Conservation (phyloP, 2,888 invertebrate species). For the Pimpla rufipes region DNA sequence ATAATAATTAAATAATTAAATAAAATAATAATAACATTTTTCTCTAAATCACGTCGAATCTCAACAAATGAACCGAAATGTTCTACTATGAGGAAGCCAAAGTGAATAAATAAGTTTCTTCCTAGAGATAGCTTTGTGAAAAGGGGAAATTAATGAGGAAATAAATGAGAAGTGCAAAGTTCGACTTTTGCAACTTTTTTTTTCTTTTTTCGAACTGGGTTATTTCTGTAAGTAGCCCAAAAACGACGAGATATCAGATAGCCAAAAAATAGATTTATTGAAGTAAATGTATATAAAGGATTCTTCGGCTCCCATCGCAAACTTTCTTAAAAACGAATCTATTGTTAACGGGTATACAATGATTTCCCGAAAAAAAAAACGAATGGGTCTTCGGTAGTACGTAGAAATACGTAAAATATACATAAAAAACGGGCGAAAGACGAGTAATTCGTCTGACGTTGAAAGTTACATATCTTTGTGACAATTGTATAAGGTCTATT, state of each 20-base stretch:
- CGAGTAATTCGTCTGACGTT: background rate
- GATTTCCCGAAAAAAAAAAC: constrained; percentile 13
- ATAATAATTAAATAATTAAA: no score
- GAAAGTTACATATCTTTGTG: no score
- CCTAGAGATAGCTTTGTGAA: no score
- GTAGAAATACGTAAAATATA: background rate
- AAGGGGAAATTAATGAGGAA: no score
- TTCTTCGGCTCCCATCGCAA: constrained; percentile 10
- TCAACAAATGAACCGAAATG: no score
- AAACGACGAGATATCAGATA: constrained; percentile 28
- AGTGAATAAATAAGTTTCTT: no score
- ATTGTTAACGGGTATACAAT: background rate
- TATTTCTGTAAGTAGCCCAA: background rate
- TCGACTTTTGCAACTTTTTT: background rate
- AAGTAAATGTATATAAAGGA: constrained; percentile 38
- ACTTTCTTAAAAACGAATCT: constrained; percentile 14
- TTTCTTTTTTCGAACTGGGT: background rate
- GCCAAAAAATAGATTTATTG: constrained; percentile 60
- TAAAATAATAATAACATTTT: background rate
- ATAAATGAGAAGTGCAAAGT: no score
- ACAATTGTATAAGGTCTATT: no score
- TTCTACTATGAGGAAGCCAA: no score
- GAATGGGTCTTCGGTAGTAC: background rate
- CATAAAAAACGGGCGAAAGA: background rate
- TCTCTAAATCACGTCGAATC: no score